Conservation (phyloP, 2,888 invertebrate genomes). For the Xanthorhoe designata region DNA sequence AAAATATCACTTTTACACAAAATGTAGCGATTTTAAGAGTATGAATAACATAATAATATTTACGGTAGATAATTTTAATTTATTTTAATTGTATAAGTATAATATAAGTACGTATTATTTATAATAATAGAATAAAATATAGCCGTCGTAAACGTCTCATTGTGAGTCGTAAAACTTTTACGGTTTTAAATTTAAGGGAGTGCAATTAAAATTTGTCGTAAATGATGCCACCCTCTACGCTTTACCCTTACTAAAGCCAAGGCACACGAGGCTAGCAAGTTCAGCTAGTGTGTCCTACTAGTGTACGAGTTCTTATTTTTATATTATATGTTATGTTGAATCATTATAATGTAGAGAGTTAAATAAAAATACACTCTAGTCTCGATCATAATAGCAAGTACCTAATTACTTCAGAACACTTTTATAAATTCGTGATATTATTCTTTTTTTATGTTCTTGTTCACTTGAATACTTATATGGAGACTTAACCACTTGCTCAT, state of each 20-base stretch:
- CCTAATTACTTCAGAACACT: neutral
- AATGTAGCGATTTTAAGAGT: constrained; percentile 26
- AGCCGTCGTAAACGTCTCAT: constrained; percentile 66
- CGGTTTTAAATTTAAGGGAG: constrained; percentile 63
- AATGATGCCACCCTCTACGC: constrained; percentile 53
- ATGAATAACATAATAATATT: constrained; percentile 7
- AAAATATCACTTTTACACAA: too few relatives aligned
- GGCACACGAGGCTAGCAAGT: constrained; percentile 5
- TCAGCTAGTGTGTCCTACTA: neutral
- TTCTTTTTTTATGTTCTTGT: neutral
- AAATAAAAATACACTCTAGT: too few relatives aligned
- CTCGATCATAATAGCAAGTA: too few relatives aligned
- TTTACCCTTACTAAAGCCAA: constrained; percentile 11
- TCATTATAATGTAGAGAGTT: too few relatives aligned
- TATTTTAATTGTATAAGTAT: constrained; percentile 36
- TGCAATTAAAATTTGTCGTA: constrained; percentile 65
- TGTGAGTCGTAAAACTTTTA: constrained; percentile 67
- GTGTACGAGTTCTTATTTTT: too few relatives aligned
- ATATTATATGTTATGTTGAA: neutral
- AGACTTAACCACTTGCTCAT: too few relatives aligned
- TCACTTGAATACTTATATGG: neutral
- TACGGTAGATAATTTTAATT: constrained; percentile 51
- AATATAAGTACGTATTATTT: constrained; percentile 20
- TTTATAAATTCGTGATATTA: neutral
- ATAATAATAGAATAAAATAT: constrained; percentile 74